A percentile compares a stretch with the other conserved stretches of the same genome.
These are phyloP conservation scores for Sigmodon hispidus DNA, from an alignment of 2,113 vertebrate species.

Conservation along the genomic window DNA sequence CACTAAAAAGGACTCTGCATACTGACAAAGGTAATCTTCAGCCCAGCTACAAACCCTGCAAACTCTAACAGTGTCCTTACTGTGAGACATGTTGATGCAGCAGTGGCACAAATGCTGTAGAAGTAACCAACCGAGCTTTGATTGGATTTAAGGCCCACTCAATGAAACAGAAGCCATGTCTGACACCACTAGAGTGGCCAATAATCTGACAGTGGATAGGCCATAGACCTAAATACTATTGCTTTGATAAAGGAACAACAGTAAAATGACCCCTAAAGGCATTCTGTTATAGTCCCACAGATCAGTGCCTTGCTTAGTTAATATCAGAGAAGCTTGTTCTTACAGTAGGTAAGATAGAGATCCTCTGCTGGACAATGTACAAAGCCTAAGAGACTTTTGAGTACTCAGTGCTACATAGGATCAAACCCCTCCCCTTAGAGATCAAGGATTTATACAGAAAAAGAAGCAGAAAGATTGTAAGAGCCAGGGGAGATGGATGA, in stretches of 20 bases:
- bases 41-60: neutral
- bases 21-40: neutral
- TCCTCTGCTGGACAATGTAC: no score
- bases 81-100: neutral
- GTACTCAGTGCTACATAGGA: neutral
- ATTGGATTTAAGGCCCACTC: neutral
- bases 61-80: neutral
- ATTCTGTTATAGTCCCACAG: neutral
- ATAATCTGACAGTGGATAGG: neutral
- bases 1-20: neutral
- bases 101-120: neutral
- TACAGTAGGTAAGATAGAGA: neutral
- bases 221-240: neutral
- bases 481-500: neutral
- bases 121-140: neutral
- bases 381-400: neutral
- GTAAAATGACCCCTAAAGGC: neutral
- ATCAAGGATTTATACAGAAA: neutral
- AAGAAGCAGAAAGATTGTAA: neutral
- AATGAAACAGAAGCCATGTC: neutral
- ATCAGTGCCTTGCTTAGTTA: neutral
- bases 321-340: neutral
- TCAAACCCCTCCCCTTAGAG: neutral
- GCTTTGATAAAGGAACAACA: neutral
- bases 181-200: neutral